These are phyloP conservation scores for Heteromurus nitidus DNA, from an alignment of 2,888 invertebrate species.

Conservation along the genomic window DNA sequence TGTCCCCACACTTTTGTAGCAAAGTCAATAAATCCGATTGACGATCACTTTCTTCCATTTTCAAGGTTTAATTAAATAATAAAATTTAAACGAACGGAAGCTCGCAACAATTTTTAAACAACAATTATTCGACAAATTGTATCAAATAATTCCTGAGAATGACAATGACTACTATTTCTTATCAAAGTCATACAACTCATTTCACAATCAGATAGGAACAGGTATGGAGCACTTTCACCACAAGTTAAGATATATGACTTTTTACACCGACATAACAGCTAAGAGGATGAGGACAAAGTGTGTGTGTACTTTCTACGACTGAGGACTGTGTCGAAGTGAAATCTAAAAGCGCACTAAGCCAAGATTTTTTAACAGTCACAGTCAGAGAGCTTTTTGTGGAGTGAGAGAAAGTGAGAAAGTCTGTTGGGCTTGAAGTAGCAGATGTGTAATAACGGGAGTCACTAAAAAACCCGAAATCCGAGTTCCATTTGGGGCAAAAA, in stretches of 20 bases:
- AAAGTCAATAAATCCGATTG: slow-evolving; percentile 71
- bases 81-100: too few relatives aligned
- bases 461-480: slow-evolving; percentile 54
- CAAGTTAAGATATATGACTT: not conserved
- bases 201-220: too few relatives aligned
- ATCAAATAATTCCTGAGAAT: too few relatives aligned
- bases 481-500: slow-evolving; percentile 50
- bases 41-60: slow-evolving; percentile 60
- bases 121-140: too few relatives aligned
- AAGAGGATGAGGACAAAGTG: not conserved
- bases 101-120: too few relatives aligned
- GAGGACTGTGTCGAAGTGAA: slow-evolving; percentile 26
- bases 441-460: slow-evolving; percentile 51
- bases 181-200: too few relatives aligned
- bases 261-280: not conserved
- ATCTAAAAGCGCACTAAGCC: slow-evolving; percentile 53
- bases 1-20: slow-evolving; percentile 72
- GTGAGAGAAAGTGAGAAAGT: slow-evolving; percentile 64
- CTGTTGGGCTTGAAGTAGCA: slow-evolving; percentile 44
- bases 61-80: slow-evolving; percentile 2
- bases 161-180: too few relatives aligned
- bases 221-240: slow-evolving; percentile 16
- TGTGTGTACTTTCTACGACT: not conserved
- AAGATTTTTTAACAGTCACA: slow-evolving; percentile 47
- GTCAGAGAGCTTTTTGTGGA: slow-evolving; percentile 22